Evolutionary conservation across 2,113 vertebrate species (phyloP).

Genomic region (Pyxicephalus adspersus): DNA sequence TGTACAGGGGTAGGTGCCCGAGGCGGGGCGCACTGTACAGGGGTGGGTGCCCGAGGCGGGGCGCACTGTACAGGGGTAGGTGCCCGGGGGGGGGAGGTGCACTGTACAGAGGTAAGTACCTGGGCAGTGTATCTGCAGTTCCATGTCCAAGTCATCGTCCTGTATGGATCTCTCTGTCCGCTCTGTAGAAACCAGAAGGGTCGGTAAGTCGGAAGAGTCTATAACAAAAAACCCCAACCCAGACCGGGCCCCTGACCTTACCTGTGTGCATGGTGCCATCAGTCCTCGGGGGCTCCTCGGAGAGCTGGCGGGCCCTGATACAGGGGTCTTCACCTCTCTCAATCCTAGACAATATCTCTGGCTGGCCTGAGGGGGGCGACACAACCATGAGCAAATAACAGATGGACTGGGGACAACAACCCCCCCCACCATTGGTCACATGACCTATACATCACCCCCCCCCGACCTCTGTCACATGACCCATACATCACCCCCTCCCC

Average conservation of each 20-base stretch:
- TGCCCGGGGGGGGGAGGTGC: neutral
- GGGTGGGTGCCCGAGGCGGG: neutral
- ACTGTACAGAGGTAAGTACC: neutral
- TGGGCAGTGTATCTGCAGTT: conserved; percentile 33
- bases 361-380: conserved; percentile 1
- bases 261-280: neutral
- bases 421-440: too few species aligned
- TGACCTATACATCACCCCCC: too few species aligned
- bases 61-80: too few species aligned
- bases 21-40: neutral
- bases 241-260: neutral
- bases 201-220: too few species aligned
- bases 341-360: conserved; percentile 2
- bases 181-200: neutral
- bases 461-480: too few species aligned
- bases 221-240: neutral
- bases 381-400: neutral
- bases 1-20: neutral
- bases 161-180: neutral
- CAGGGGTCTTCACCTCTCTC: conserved; percentile 19
- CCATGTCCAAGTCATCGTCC: conserved; percentile 28
- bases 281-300: neutral
- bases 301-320: neutral
- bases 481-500: too few species aligned
- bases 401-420: too few species aligned